Evolutionary conservation across 2,888 invertebrate genomes (phyloP), one percentile per base, ranked within the genome.

Genomic region (Julus scandinavius): DNA sequence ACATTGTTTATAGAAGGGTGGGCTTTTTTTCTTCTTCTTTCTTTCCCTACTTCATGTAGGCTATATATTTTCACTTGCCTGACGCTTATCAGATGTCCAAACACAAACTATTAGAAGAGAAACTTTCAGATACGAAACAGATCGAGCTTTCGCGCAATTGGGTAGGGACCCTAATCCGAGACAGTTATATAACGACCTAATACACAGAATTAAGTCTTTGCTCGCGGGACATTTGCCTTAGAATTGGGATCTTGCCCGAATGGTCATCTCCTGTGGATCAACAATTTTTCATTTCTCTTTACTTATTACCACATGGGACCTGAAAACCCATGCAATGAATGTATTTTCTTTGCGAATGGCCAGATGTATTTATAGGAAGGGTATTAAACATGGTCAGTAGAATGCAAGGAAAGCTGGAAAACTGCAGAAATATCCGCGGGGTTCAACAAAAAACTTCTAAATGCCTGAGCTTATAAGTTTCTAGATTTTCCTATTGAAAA

Each of bases 201-300:
- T 63, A 63, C 63, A 20, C 63, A 63, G 63, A 63, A 63, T 63
- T 63, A 63, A 63, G 63, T 63, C 63, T 63, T 63, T 9, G 63
- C 63, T 63, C 63, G 63, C 63, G 63, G 63, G 63, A 63, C 63
- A 63, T 63, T 63, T 20, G 63, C 63, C 63, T 20, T 9, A 20
- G 20, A 20, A 20, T 63, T 13, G 17, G 63, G 63, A 63, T 63
- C 20, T 63, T 63, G n/a, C 63, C 63, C 20, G 63, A 63, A 63
- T 63, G 63, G 63, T 63, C 63, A 63, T 63, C 63, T 63, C 63
- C 20, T 5, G 63, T 63, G 63, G 63, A 63, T 63, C 63, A 63
- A 63, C 63, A 63, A 63, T 63, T 63, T 63, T 63, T 63, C 63
- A 63, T 63, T 63, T 63, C 63, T 63, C 63, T 63, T 63, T 63